Base-by-base conservation (phyloP, 2,888 invertebrate species). In the Dasypolia templi region DNA sequence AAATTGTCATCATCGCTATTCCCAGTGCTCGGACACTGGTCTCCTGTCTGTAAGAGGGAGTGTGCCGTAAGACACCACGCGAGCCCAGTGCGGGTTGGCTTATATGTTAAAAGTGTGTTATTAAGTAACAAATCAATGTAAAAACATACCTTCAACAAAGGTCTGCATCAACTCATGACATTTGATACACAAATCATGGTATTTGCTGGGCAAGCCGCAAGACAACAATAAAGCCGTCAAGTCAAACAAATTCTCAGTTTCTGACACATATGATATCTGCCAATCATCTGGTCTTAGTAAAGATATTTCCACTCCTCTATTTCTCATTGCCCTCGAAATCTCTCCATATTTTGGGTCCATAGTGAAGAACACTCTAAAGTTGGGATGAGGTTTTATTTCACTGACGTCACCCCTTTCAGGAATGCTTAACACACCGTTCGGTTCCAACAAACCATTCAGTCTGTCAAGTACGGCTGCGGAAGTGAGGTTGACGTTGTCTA, bases 271-370 rank as follows among this genome's bases (percentile, higher is more conserved):
- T 9, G 68, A 89, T 7, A 87, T 81, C 75, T 93, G 92, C 73
- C 77, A 90, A 46, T 95, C 95, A 65, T 95, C 95, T 17, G 92
- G 84, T 72, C 92, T 89, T 0, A 96, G 76, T 58, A 96, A 82
- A 82, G 92, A 96, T 87, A 99, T 98, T 96, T 99, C 99, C 0
- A 99, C 97, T 5, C 99, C 99, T 89, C 99, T 97, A 93, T 99
- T 99, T 77, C 99, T 97, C 99, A 99, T 99, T 0, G 99, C 99
- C 86, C 99, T 97, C 0, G 99, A 99, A 83, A 99, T 98, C 94
- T 99, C 99, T 0, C 99, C 99, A 94, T 98, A 98, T 89, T 97
- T 98, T 0, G 99, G 99, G 94, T 99, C 99, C 97, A 99, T 98
- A 0, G 99, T 98, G 78, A 99, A 97, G 91, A 99, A 99, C 55